Evolutionary conservation across 1,140 invertebrate species (phyloP).

Genomic region (Carcinoscorpius rotundicauda): DNA sequence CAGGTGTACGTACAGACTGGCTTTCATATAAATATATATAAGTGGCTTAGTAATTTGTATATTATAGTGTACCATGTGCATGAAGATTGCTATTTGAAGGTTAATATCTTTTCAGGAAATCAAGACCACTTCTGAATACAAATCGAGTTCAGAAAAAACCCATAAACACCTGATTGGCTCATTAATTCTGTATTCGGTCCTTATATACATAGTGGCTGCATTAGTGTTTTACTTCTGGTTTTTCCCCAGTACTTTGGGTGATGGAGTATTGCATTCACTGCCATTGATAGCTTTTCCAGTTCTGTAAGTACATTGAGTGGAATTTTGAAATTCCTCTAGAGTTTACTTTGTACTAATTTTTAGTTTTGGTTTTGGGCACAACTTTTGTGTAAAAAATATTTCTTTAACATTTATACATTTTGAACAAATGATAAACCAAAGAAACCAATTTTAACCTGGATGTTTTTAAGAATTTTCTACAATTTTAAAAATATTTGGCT

Average conservation of each 20-base stretch:
- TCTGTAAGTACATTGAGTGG: constrained; percentile 48
- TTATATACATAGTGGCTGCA: constrained; percentile 58
- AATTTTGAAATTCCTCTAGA: no score
- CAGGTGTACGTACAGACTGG: no score
- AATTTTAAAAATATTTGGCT: not conserved
- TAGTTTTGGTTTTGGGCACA: no score
- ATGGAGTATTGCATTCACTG: constrained; percentile 54
- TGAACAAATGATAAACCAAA: no score
- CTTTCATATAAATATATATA: no score
- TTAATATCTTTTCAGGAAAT: constrained; percentile 46
- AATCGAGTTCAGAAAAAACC: constrained; percentile 56
- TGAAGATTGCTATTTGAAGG: no score
- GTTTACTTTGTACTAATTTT: no score
- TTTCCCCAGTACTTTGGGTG: constrained; percentile 45
- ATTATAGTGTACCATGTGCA: no score
- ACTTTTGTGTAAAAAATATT: not conserved
- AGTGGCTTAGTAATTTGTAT: no score
- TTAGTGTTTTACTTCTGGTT: constrained; percentile 61
- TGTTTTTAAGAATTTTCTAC: constrained; percentile 3
- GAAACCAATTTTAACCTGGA: not conserved
- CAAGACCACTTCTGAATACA: constrained; percentile 61
- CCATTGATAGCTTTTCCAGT: constrained; percentile 61
- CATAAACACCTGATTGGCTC: constrained; percentile 65
- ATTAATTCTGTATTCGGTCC: constrained; percentile 62
- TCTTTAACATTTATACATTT: not conserved